Base-by-base conservation (phyloP, 2,888 invertebrate species). In the Drosophila putrida region DNA sequence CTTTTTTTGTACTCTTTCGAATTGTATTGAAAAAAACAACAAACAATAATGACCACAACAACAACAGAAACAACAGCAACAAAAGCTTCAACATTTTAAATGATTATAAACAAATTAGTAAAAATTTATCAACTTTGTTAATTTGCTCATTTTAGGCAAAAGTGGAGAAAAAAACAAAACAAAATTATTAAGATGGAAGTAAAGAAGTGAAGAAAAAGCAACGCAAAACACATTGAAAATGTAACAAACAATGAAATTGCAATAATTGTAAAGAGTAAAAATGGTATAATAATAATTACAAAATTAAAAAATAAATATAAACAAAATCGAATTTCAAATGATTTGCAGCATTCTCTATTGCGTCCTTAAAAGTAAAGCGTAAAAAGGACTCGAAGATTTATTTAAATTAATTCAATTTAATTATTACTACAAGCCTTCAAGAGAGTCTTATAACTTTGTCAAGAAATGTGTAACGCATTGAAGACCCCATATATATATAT, bases 211-310 rank as follows among this genome's bases (percentile, higher is more conserved):
- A 70, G 63, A 11, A 59, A 41, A 44, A 8, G 43, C 65, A 88
- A 88, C 63, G 75, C 77, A 82, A 82, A 58, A 46, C 31, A 54
- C 88, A 86, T 82, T 88, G 81, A 76, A 66, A 83, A 82, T 88
- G 82, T 88, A 88, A 70, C 65, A 62, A 79, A 75, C 75, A 68
- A 75, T 79, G 73, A 86, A 86, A 75, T 54, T 61, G 71, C 80
- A 82, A 70, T 65, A 79, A 82, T 67, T 75, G 66, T 82, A 58
- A 75, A 55, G 57, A 60, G 44, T 61, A 71, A 66, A 66, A 72
- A 80, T 46, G 39, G 44, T 71, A 76, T 78, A 75, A 75, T 55
- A 78, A 75, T 43, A 67, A 68, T 43, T 54, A 61, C 31, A 38
- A 62, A 68, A 68, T 61, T 55, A 53, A 65, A 64, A 31, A 31